These are phyloP conservation scores for Halocynthia roretzi DNA, from an alignment of 23 tunicate genomes.

Conservation along the genomic window DNA sequence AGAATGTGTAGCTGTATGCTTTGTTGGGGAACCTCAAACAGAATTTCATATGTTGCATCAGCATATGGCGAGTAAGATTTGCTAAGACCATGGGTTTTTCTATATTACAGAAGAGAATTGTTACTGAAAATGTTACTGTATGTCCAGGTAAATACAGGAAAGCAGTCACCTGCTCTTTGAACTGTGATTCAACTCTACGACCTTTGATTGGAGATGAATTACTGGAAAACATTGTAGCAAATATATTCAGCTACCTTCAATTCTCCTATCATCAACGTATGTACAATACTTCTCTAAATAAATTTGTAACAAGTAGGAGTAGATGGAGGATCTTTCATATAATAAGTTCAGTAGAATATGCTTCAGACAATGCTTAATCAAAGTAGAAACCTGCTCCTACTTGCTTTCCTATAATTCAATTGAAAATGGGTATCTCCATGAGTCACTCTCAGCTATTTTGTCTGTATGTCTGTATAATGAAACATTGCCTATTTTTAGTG, in stretches of 20 bases:
- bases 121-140: no score
- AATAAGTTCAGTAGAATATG: no score
- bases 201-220: constrained; percentile 25
- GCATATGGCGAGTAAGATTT: background rate
- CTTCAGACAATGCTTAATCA: no score
- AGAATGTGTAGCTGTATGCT: constrained; percentile 54
- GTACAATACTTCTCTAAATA: background rate
- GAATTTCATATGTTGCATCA: constrained; percentile 33
- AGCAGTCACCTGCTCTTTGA: constrained; percentile 20
- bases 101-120: no score
- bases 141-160: background rate
- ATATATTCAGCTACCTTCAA: constrained; percentile 40
- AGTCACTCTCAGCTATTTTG: no score
- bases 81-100: background rate
- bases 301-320: no score
- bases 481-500: background rate
- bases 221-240: constrained; percentile 27
- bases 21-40: constrained; percentile 8
- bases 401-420: no score
- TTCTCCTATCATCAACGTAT: constrained; percentile 36
- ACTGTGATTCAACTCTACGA: constrained; percentile 46
- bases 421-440: no score
- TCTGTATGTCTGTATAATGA: background rate
- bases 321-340: no score
- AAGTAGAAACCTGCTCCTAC: no score